Base-by-base conservation (phyloP, 2,888 invertebrate genomes). In the Napeogenes sylphis region DNA sequence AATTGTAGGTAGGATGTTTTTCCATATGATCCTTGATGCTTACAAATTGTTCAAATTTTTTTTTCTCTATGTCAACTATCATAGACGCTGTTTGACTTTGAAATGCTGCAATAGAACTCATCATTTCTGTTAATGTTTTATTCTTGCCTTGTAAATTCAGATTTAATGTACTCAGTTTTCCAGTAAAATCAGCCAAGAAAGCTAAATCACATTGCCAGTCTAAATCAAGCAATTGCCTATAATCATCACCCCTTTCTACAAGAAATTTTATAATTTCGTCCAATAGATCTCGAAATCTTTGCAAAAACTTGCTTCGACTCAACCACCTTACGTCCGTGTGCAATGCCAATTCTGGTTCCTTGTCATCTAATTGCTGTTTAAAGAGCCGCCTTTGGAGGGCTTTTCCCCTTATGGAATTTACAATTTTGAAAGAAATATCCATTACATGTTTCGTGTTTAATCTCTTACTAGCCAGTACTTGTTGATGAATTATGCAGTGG, bases 301-400 rank as follows among this genome's bases (percentile, higher is more conserved):
- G 67, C 65, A 68, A 68, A 68, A 71, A 73, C 64, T 71, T 71
- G 67, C 69, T 38, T 65, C 69, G 70, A 64, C 71, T 71, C 68
- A 70, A 66, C 68, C 70, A 71, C 67, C 70, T 73, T 42, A 70
- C 70, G 65, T n/a, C n/a, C n/a, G n/a, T 68, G 64, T 70, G 68
- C 63, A 66, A 21, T 67, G 59, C 66, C 62, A 69, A 69, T 38
- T 69, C 65, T 65, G 68, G 61, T 64, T 68, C 63, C 65, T 65
- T 71, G 51, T 67, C 65, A 62, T 63, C 67, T 66, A 69, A 65
- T 67, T 69, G 64, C 68, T 65, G 63, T 66, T 65, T 62, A 67
- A 68, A 63, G 59, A 66, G 66, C 51, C 58, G 64, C 67, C 67
- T 65, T 65, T 66, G 68, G 58, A 69, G 63, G 45, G 63, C 45